Conservation (phyloP, 2,113 vertebrate species). For the Brienomyrus longianalis region DNA sequence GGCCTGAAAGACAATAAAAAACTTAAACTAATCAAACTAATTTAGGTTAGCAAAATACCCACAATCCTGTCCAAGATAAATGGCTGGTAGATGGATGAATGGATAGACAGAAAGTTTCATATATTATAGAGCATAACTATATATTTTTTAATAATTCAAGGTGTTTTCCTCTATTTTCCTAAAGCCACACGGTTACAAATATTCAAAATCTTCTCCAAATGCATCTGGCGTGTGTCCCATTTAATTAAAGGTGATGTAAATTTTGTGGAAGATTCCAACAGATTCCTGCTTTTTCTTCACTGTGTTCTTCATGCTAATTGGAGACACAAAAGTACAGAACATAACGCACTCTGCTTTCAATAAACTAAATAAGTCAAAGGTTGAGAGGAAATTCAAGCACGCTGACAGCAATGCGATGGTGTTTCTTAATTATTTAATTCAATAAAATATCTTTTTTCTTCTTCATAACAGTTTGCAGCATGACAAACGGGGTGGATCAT, state of each 20-base stretch:
- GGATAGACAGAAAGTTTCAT: not conserved
- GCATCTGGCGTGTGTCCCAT: not conserved
- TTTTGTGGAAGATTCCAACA: not conserved
- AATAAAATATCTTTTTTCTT: not conserved
- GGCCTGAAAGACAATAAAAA: not conserved
- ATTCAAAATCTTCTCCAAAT: not conserved
- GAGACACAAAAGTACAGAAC: not conserved
- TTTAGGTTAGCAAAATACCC: not conserved
- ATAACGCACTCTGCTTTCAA: not conserved
- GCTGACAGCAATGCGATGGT: not conserved
- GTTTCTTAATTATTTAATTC: not conserved
- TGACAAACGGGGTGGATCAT: not conserved
- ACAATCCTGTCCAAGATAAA: not conserved
- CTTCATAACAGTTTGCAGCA: not conserved
- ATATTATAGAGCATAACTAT: not conserved
- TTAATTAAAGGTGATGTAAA: not conserved
- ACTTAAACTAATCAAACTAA: not conserved
- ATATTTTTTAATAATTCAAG: not conserved
- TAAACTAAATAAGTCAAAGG: constrained; percentile 6
- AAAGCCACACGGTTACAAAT: not conserved
- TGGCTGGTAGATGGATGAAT: not conserved
- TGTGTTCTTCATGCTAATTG: not conserved
- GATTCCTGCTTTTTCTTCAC: not conserved
- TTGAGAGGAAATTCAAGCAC: not conserved
- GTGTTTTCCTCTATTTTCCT: not conserved